phyloP scores from a whole-genome alignment of 2,113 vertebrate species.

The Probosciger aterrimus region DNA sequence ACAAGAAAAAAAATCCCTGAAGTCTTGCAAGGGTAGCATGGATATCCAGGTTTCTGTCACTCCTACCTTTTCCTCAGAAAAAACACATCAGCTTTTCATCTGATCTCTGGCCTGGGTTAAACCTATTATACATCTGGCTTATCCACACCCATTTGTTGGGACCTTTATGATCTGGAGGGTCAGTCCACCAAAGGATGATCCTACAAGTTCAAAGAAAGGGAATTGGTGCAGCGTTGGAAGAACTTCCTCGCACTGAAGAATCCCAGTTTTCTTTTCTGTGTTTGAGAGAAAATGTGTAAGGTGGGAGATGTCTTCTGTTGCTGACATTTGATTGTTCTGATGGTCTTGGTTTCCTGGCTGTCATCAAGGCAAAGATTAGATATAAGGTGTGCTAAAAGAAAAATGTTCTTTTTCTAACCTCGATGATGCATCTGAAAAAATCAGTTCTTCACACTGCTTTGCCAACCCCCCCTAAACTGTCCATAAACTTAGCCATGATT shows the following conservation, averaged over 20 bases:
- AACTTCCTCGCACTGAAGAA: not conserved
- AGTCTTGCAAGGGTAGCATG: not conserved
- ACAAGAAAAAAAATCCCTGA: not conserved
- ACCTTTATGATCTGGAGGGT: not conserved
- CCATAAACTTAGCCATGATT: not conserved
- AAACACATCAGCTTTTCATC: not conserved
- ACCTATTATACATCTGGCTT: not conserved
- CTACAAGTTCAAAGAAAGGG: not conserved
- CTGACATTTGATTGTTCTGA: not conserved
- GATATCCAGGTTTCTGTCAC: not conserved
- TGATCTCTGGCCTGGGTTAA: not conserved
- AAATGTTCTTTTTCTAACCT: not conserved
- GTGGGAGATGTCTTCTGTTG: not conserved
- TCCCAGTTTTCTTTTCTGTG: not conserved
- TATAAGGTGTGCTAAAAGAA: not conserved
- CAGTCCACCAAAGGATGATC: not conserved
- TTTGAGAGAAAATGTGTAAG: not conserved
- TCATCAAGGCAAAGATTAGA: not conserved
- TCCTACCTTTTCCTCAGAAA: not conserved
- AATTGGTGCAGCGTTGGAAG: accelerated
- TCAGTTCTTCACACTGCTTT: not conserved
- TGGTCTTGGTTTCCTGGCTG: not conserved
- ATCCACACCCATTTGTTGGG: not conserved
- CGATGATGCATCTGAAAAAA: not conserved
- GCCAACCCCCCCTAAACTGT: not conserved